phyloP scores from a whole-genome alignment of 2,888 invertebrate genomes.

The Meteorus colon region DNA sequence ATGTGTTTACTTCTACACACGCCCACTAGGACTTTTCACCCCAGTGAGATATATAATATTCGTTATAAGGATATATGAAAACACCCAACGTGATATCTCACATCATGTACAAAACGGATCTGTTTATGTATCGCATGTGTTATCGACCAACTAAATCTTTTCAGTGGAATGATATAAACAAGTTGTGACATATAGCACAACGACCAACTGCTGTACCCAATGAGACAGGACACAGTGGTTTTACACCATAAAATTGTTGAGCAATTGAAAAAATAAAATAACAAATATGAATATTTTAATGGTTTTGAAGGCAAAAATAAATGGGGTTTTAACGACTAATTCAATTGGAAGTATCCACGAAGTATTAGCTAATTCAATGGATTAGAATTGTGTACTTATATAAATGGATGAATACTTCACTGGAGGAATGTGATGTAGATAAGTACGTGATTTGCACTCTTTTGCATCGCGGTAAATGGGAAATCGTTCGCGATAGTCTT shows the following conservation, averaged over 20 bases:
- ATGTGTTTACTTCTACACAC: neutral
- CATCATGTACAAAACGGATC: neutral
- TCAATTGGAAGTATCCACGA: neutral
- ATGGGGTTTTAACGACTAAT: neutral
- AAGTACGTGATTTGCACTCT: constrained; percentile 14
- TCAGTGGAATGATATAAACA: neutral
- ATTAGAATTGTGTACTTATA: neutral
- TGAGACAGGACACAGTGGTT: too few species aligned
- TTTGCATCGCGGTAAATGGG: neutral
- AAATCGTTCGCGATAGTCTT: constrained; percentile 10
- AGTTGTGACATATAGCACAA: constrained; percentile 9
- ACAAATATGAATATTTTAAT: constrained; percentile 1
- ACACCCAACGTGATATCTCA: neutral
- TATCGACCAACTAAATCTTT: neutral
- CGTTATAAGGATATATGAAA: constrained; percentile 1
- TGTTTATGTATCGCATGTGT: constrained; percentile 2
- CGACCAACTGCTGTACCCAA: neutral
- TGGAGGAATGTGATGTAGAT: neutral
- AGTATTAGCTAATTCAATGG: neutral
- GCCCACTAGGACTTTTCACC: constrained; percentile 29
- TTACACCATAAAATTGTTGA: neutral
- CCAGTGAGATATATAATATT: neutral
- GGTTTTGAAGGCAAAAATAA: neutral
- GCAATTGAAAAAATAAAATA: neutral
- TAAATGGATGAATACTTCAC: neutral